Conservation (phyloP, 2,888 invertebrate genomes). For the Ashinkailepas kermadecensis region DNA sequence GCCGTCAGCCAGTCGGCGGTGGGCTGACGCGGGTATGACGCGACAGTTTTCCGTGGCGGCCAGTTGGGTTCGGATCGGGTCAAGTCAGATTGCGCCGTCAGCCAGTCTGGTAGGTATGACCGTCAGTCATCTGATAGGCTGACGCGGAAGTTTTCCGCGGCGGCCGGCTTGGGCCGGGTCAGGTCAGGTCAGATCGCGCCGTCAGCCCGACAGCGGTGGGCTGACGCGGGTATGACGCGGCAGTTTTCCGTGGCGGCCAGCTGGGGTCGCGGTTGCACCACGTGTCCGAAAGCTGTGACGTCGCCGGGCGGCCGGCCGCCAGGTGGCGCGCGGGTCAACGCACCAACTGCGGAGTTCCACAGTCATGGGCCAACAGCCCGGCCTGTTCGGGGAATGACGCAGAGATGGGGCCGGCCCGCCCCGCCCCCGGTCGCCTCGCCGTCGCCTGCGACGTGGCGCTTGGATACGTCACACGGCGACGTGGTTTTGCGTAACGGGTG, state of each 20-base stretch:
- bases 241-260: neutral
- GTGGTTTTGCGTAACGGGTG: neutral
- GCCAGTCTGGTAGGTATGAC: neutral
- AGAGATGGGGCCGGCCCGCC: neutral
- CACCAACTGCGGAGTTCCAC: neutral
- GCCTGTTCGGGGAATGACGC: neutral
- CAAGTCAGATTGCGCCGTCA: too few relatives aligned
- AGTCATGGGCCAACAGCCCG: neutral
- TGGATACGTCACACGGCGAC: neutral
- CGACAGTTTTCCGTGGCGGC: too few relatives aligned
- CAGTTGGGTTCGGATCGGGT: too few relatives aligned
- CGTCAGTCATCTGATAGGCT: neutral
- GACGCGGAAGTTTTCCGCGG: neutral
- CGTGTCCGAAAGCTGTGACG: neutral
- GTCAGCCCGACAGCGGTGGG: neutral
- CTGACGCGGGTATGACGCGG: neutral
- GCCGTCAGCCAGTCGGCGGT: too few relatives aligned
- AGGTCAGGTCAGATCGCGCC: neutral
- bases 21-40: too few relatives aligned
- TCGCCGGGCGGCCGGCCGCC: neutral
- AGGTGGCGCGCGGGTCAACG: conserved; percentile 16
- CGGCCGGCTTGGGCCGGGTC: neutral
- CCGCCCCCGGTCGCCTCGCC: neutral
- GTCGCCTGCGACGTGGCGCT: neutral
- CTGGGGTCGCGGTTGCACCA: conserved; percentile 8